phyloP scores from a whole-genome alignment of 2,113 vertebrate species.

The Nesogale talazaci region DNA sequence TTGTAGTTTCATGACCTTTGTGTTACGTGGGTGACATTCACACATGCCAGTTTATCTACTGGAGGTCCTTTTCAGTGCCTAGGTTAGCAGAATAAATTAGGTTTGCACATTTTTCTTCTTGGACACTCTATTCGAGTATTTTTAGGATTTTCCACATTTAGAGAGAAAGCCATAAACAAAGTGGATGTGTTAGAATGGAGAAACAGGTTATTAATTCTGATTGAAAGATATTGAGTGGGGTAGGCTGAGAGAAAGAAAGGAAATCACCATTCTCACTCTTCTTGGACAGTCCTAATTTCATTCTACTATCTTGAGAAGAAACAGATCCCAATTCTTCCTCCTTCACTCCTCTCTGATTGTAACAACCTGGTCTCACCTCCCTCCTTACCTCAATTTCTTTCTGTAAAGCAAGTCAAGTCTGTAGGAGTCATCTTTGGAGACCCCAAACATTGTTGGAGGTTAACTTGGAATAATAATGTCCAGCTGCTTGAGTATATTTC shows the following conservation, averaged over 20 bases:
- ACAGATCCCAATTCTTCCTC: neutral
- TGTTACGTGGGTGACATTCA: too few relatives aligned
- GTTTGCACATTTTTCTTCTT: neutral
- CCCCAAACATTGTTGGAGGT: neutral
- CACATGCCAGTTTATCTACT: too few relatives aligned
- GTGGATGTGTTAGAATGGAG: neutral
- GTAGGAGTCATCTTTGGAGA: neutral
- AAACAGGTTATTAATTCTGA: neutral
- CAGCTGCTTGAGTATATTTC: too few relatives aligned
- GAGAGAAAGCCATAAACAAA: neutral
- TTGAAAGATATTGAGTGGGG: neutral
- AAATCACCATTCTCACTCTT: neutral
- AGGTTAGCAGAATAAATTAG: slow-evolving; percentile 3
- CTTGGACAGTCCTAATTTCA: neutral
- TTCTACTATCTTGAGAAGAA: neutral
- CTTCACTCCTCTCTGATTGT: neutral
- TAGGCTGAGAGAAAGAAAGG: neutral
- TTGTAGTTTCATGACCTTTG: too few relatives aligned
- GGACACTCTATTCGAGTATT: neutral
- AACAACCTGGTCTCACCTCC: neutral
- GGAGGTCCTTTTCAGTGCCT: too few relatives aligned
- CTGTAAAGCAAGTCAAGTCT: neutral
- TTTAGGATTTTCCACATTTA: neutral
- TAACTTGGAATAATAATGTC: too few relatives aligned
- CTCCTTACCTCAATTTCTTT: neutral